Evolutionary conservation across 2,113 vertebrate genomes (phyloP).

Genomic region (Ophthalmolycus amberensis): DNA sequence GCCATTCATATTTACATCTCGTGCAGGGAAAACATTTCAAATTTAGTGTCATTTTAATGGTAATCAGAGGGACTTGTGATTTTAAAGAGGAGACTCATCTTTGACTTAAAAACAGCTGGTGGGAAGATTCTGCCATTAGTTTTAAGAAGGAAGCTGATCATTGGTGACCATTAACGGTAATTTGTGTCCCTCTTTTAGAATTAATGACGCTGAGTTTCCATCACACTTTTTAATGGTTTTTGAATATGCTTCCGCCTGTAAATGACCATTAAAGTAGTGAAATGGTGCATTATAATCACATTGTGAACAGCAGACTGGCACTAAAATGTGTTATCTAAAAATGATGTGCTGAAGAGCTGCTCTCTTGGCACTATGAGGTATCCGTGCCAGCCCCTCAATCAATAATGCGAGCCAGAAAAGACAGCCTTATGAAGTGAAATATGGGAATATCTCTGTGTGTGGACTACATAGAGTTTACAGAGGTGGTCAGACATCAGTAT

Average conservation of each 20-base stretch:
- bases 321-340: slow-evolving; percentile 37
- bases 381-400: slow-evolving; percentile 49
- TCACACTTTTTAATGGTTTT: slow-evolving; percentile 15
- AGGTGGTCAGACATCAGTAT: slow-evolving; percentile 59
- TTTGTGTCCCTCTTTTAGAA: slow-evolving; percentile 11
- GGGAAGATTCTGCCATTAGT: neutral
- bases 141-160: neutral
- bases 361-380: slow-evolving; percentile 14
- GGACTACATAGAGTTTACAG: slow-evolving; percentile 50
- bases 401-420: slow-evolving; percentile 48
- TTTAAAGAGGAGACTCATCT: neutral
- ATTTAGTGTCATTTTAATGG: neutral
- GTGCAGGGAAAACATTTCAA: neutral
- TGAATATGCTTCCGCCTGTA: slow-evolving; percentile 22
- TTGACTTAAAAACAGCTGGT: neutral
- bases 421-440: slow-evolving; percentile 44
- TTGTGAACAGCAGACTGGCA: slow-evolving; percentile 20
- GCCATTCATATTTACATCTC: too few species aligned
- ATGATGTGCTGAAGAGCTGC: slow-evolving; percentile 42
- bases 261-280: slow-evolving; percentile 23
- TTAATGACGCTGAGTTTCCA: neutral
- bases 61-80: neutral
- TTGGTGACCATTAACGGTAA: slow-evolving; percentile 6
- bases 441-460: slow-evolving; percentile 49
- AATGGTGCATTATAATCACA: slow-evolving; percentile 39